These are phyloP conservation scores for Poecile montanus DNA, from an alignment of 2,797 vertebrate genomes.

Conservation along the genomic window DNA sequence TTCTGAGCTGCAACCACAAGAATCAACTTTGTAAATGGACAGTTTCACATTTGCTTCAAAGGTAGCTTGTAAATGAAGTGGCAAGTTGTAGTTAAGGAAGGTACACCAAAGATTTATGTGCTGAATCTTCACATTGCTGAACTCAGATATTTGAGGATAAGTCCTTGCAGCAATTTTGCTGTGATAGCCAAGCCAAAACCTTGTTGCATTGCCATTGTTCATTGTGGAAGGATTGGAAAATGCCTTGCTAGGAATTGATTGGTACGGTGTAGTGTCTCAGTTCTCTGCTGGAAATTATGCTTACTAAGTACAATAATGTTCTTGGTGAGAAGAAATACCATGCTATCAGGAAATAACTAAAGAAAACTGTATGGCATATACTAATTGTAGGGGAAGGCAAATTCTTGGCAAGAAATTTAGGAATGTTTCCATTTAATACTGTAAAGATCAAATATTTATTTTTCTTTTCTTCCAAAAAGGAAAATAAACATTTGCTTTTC, in stretches of 20 bases:
- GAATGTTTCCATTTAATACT: conserved; percentile 13
- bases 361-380: conserved; percentile 63
- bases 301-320: conserved; percentile 62
- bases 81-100: background rate
- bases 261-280: background rate
- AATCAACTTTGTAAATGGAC: background rate
- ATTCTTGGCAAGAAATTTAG: conserved; percentile 60
- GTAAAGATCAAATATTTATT: background rate
- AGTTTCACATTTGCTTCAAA: background rate
- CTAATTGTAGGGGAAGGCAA: conserved; percentile 63
- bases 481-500: conserved; percentile 8
- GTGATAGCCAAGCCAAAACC: background rate
- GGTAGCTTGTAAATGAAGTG: background rate
- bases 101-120: background rate
- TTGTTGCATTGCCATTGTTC: background rate
- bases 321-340: conserved; percentile 66
- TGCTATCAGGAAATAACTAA: conserved; percentile 69
- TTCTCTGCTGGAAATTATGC: conserved; percentile 55
- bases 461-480: background rate
- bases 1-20: background rate
- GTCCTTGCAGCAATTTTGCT: background rate
- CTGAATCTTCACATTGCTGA: background rate
- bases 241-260: conserved; percentile 34
- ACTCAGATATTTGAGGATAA: background rate
- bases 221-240: conserved; percentile 1